Evolutionary conservation across 2,113 vertebrate genomes (phyloP).

Genomic region (Phrynosoma blainvillii): DNA sequence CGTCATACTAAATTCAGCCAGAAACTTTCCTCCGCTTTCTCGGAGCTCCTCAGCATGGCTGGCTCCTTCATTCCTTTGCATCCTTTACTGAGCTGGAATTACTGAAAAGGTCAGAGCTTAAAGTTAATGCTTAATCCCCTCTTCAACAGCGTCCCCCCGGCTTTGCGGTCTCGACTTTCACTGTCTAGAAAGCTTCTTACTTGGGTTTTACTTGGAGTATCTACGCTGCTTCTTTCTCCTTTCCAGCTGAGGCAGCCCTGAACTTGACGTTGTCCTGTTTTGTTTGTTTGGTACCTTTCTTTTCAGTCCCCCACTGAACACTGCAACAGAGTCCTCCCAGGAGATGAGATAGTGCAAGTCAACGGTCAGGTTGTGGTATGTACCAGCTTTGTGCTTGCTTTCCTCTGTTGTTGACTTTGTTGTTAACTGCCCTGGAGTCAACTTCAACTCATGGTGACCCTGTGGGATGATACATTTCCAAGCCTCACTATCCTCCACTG

Average conservation of each 20-base stretch:
- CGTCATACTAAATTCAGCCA: not conserved
- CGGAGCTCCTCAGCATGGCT: accelerated
- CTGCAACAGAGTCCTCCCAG: slow-evolving; percentile 78
- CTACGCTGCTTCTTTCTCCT: not conserved
- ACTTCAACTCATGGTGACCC: no score
- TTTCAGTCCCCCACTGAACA: slow-evolving; percentile 70
- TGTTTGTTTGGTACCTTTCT: not conserved
- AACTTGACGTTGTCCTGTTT: not conserved
- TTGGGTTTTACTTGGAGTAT: not conserved
- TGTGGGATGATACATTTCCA: no score
- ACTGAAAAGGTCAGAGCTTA: not conserved
- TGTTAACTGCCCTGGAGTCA: no score
- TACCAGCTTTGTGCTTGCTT: not conserved
- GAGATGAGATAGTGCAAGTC: slow-evolving; percentile 93
- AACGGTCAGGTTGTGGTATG: slow-evolving; percentile 95
- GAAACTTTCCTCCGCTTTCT: not conserved
- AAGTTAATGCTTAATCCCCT: slow-evolving; percentile 50
- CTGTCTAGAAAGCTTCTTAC: not conserved
- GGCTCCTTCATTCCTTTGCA: not conserved
- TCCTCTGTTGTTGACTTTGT: not conserved
- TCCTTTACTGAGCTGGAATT: not conserved
- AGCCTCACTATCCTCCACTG: no score
- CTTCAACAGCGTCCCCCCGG: not conserved
- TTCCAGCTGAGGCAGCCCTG: not conserved
- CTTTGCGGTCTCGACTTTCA: not conserved